These are phyloP conservation scores for Sebastes nivosus DNA, from an alignment of 2,797 vertebrate genomes.

Conservation along the genomic window DNA sequence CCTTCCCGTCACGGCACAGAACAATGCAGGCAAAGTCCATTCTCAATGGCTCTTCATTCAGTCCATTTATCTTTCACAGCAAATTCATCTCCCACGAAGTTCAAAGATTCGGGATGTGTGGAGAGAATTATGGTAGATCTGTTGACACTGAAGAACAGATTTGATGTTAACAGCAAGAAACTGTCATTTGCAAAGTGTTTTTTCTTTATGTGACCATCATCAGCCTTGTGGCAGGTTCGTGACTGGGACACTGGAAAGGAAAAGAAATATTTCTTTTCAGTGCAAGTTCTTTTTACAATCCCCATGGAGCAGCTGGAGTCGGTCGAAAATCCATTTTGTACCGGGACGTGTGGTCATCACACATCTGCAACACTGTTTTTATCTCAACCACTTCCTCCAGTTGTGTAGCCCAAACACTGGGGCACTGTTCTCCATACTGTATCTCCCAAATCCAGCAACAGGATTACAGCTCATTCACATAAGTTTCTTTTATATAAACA, in stretches of 20 bases:
- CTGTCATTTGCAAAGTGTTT: neutral
- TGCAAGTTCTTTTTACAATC: constrained; percentile 61
- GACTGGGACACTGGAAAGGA: constrained; percentile 32
- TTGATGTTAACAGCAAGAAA: constrained; percentile 10
- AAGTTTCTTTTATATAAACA: constrained; percentile 35
- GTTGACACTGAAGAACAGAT: constrained; percentile 29
- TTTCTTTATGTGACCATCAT: constrained; percentile 21
- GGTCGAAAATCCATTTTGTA: constrained; percentile 14
- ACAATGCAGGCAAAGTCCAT: constrained; percentile 39
- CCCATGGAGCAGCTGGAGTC: constrained; percentile 17
- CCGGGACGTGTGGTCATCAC: constrained; percentile 8
- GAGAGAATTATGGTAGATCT: constrained; percentile 26
- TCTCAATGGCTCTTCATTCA: constrained; percentile 53
- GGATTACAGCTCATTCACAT: constrained; percentile 55
- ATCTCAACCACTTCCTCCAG: constrained; percentile 33
- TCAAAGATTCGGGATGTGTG: constrained; percentile 15
- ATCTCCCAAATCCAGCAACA: constrained; percentile 71
- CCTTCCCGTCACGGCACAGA: constrained; percentile 35
- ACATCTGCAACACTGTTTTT: constrained; percentile 10
- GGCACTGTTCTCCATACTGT: constrained; percentile 23
- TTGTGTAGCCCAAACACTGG: constrained; percentile 18
- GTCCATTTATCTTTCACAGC: constrained; percentile 77
- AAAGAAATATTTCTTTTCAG: constrained; percentile 61
- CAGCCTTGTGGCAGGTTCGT: constrained; percentile 14
- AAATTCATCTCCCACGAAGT: constrained; percentile 49